Evolutionary conservation across 2,888 invertebrate species (phyloP).

Genomic region (Cephus nigrinus): DNA sequence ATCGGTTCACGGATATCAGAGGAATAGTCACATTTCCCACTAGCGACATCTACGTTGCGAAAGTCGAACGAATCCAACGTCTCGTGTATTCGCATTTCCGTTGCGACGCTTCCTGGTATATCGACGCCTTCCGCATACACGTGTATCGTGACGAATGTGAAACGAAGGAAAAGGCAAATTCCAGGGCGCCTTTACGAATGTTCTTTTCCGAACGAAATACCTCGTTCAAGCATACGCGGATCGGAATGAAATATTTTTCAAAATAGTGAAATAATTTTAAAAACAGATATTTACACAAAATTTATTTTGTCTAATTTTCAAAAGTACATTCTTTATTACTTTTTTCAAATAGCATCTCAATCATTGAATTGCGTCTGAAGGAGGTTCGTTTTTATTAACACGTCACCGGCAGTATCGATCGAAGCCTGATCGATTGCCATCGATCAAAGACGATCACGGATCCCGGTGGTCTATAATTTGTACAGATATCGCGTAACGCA

Average conservation of each 20-base stretch:
- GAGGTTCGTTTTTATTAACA: background rate
- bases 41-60: background rate
- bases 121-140: no score
- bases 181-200: background rate
- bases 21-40: background rate
- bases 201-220: background rate
- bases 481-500: background rate
- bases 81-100: background rate
- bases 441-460: background rate
- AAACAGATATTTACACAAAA: no score
- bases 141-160: background rate
- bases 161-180: background rate
- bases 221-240: background rate
- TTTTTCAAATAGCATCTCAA: background rate
- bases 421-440: background rate
- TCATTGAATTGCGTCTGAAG: fast-evolving
- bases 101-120: background rate
- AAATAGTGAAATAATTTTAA: background rate
- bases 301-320: background rate
- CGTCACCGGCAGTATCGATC: background rate
- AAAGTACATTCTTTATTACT: background rate
- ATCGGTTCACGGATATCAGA: background rate
- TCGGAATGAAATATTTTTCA: no score
- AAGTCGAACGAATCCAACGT: background rate
- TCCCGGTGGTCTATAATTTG: background rate